Conservation (phyloP, 1,140 invertebrate genomes). For the Tigriopus japonicus region DNA sequence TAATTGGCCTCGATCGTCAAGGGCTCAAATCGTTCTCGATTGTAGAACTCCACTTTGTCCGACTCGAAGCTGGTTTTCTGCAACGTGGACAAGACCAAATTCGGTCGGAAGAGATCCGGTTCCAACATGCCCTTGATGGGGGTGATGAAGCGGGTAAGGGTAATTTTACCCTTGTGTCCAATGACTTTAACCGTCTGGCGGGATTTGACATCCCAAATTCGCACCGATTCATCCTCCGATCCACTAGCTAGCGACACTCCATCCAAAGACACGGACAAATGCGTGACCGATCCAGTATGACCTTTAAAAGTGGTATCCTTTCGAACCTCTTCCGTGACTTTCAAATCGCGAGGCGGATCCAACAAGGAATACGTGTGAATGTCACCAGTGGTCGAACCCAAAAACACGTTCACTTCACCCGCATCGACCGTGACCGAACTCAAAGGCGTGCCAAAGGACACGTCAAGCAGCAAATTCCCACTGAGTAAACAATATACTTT, state of each 20-base stretch:
- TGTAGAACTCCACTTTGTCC: too few species aligned
- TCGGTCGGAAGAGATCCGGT: background rate
- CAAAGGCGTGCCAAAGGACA: conserved; percentile 50
- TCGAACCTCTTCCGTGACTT: conserved; percentile 31
- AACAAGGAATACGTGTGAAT: conserved; percentile 45
- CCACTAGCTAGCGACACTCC: conserved; percentile 48
- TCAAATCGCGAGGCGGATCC: conserved; percentile 40
- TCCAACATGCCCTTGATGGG: background rate
- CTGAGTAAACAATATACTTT: conserved; percentile 53
- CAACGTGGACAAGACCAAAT: conserved; percentile 1
- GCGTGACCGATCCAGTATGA: conserved; percentile 44
- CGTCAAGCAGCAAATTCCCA: conserved; percentile 43
- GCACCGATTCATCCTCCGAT: conserved; percentile 45
- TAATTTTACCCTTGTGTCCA: conserved; percentile 46
- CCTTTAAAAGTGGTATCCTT: conserved; percentile 30
- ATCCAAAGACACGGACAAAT: conserved; percentile 47
- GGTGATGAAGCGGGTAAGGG: conserved; percentile 16
- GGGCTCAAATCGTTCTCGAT: too few species aligned
- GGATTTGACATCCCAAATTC: conserved; percentile 57
- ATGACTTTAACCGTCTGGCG: conserved; percentile 46
- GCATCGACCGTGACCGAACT: conserved; percentile 46
- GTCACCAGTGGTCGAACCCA: conserved; percentile 46
- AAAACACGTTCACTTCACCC: conserved; percentile 46
- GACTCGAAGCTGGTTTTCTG: background rate
- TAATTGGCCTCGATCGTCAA: too few species aligned